These are phyloP conservation scores for Podarcis raffonei DNA, from an alignment of 2,113 vertebrate species.

Conservation along the genomic window DNA sequence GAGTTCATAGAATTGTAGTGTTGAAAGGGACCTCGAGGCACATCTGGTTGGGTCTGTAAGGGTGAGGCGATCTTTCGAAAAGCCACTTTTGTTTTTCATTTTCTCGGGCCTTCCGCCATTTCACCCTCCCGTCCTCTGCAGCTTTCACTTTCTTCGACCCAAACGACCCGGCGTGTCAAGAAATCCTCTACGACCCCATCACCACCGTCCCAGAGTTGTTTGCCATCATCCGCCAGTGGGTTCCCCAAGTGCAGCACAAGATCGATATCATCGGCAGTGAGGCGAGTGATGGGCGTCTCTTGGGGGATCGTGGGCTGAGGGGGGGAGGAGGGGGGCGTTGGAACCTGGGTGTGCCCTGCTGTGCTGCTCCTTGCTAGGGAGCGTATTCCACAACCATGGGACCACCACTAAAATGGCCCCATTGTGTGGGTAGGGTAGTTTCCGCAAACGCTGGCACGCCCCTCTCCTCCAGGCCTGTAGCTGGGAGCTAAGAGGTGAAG, in stretches of 20 bases:
- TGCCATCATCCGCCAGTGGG: constrained; percentile 92
- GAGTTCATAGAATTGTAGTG: too few relatives aligned
- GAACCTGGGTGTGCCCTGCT: not conserved
- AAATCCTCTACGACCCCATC: constrained; percentile 85
- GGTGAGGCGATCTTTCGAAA: too few relatives aligned
- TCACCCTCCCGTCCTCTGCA: constrained; percentile 37
- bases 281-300: constrained; percentile 64
- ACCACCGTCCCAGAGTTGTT: constrained; percentile 90
- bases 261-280: constrained; percentile 91
- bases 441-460: not conserved
- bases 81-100: too few relatives aligned
- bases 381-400: too few relatives aligned
- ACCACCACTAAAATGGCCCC: too few relatives aligned
- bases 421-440: not conserved
- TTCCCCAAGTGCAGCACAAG: constrained; percentile 93
- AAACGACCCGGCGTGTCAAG: constrained; percentile 88
- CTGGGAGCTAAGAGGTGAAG: not conserved
- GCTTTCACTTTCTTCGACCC: constrained; percentile 95
- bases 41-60: too few relatives aligned
- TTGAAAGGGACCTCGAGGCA: too few relatives aligned
- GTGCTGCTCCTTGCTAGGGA: not conserved
- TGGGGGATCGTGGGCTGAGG: fast-evolving
- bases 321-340: not conserved
- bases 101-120: not conserved
- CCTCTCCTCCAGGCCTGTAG: too few relatives aligned